These are phyloP conservation scores for Chanos chanos DNA, from an alignment of 2,797 vertebrate genomes.

Conservation along the genomic window DNA sequence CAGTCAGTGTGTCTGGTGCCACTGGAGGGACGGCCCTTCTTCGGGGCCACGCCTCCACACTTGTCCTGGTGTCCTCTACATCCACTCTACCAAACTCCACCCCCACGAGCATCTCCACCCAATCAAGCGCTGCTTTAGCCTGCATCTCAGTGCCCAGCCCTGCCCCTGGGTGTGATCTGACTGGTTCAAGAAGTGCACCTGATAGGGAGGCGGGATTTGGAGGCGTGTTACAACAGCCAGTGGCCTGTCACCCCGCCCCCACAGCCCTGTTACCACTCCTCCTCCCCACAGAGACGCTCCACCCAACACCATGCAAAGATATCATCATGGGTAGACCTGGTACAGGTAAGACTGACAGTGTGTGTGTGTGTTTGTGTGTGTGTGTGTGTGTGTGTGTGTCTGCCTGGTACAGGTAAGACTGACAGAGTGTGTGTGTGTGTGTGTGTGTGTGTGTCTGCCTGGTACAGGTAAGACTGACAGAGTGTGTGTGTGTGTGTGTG, in stretches of 20 bases:
- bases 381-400: neutral
- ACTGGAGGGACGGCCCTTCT: constrained; percentile 68
- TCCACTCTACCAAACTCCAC: constrained; percentile 59
- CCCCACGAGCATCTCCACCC: constrained; percentile 50
- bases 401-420: neutral
- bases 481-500: neutral
- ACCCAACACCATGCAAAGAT: constrained; percentile 86
- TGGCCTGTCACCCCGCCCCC: constrained; percentile 89
- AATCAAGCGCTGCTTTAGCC: constrained; percentile 60
- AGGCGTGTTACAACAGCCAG: constrained; percentile 82
- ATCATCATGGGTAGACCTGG: constrained; percentile 93
- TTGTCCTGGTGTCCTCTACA: constrained; percentile 72
- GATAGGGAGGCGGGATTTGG: constrained; percentile 60
- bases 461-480: neutral
- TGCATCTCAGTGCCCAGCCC: constrained; percentile 66
- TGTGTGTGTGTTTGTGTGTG: neutral
- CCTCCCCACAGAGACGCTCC: constrained; percentile 82
- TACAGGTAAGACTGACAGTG: constrained; percentile 77
- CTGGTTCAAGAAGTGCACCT: constrained; percentile 51
- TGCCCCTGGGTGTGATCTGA: constrained; percentile 51
- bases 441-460: neutral
- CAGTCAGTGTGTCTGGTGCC: constrained; percentile 74
- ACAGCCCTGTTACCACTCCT: constrained; percentile 87
- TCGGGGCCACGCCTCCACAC: constrained; percentile 68
- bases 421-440: neutral